Evolutionary conservation across 1,140 invertebrate species (phyloP).

Genomic region (Contarinia nasturtii): DNA sequence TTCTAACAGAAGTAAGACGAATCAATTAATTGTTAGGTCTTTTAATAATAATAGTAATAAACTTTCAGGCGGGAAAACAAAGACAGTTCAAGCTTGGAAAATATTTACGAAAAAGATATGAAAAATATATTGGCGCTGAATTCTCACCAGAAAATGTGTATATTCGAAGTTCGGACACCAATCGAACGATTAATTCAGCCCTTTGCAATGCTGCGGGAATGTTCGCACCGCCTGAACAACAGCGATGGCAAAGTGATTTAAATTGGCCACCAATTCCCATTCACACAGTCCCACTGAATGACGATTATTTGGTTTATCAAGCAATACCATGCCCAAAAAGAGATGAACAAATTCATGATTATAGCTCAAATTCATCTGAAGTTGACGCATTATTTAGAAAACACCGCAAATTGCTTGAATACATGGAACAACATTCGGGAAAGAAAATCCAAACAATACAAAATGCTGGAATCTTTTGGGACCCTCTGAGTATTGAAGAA

Average conservation of each 20-base stretch:
- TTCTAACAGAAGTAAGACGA: no score
- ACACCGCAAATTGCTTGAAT: constrained; percentile 41
- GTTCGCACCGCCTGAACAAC: constrained; percentile 39
- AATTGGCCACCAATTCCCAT: constrained; percentile 82
- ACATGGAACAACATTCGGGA: constrained; percentile 39
- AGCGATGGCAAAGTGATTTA: constrained; percentile 47
- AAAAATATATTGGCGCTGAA: constrained; percentile 27
- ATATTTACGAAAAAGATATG: constrained; percentile 54
- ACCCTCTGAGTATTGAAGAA: constrained; percentile 45
- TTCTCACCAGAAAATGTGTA: constrained; percentile 40
- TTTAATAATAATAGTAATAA: no score
- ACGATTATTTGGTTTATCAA: constrained; percentile 45
- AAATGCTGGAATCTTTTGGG: constrained; percentile 41
- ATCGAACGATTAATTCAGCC: constrained; percentile 81
- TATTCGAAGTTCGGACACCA: constrained; percentile 61
- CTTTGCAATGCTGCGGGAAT: constrained; percentile 60
- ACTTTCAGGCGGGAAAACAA: constrained; percentile 49
- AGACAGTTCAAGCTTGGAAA: constrained; percentile 62
- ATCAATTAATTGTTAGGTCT: no score
- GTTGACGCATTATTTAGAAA: constrained; percentile 35
- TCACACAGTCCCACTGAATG: constrained; percentile 46
- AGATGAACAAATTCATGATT: constrained; percentile 30
- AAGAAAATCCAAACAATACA: constrained; percentile 28
- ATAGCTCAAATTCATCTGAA: constrained; percentile 30
- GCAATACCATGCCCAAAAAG: constrained; percentile 47